phyloP scores from a whole-genome alignment of 2,888 invertebrate genomes.

The Xestia ashworthii region DNA sequence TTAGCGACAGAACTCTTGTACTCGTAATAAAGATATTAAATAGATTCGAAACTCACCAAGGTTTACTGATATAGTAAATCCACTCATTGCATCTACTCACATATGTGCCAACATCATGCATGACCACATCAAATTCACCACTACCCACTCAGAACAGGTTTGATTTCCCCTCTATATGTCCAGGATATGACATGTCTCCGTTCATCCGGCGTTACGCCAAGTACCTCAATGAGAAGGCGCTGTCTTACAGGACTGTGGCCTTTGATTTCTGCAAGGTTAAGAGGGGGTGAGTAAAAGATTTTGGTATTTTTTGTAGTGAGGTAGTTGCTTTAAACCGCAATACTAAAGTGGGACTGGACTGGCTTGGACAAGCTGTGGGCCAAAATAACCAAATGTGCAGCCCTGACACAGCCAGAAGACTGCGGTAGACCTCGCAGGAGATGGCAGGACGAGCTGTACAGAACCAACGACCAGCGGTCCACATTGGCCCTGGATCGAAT shows the following conservation, averaged over 20 bases:
- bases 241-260: conserved; percentile 99
- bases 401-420: too few relatives aligned
- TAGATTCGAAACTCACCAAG: neutral
- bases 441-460: too few relatives aligned
- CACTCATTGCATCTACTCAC: conserved; percentile 9
- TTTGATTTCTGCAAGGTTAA: conserved; percentile 99
- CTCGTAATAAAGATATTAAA: neutral
- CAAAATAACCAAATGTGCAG: too few relatives aligned
- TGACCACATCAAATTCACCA: conserved; percentile 37
- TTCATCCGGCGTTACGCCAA: conserved; percentile 99
- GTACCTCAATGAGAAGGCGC: conserved; percentile 99
- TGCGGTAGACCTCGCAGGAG: too few relatives aligned
- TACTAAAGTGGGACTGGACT: too few relatives aligned
- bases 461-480: too few relatives aligned
- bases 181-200: conserved; percentile 99
- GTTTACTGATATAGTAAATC: neutral
- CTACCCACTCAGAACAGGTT: conserved; percentile 24
- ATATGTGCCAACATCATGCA: conserved; percentile 44
- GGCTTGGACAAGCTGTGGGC: too few relatives aligned
- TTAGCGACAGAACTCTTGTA: neutral
- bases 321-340: neutral
- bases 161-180: conserved; percentile 54
- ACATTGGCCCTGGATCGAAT: too few relatives aligned
- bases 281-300: conserved; percentile 94
- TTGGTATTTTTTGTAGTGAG: neutral